These are phyloP conservation scores for Cantharis rufa DNA, from an alignment of 2,888 invertebrate genomes.

Conservation along the genomic window DNA sequence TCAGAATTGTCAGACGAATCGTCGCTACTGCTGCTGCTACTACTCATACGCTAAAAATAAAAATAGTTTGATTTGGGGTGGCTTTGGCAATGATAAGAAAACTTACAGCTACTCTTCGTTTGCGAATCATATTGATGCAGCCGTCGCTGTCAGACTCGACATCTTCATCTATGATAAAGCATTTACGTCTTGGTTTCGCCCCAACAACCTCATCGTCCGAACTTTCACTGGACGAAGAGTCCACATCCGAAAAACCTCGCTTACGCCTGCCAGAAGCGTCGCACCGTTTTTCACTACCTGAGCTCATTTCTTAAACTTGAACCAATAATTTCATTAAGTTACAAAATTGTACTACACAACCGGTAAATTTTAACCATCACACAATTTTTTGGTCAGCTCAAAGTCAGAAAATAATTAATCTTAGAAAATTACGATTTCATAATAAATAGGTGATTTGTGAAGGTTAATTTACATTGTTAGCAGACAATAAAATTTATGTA, in stretches of 20 bases:
- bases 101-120: conserved; percentile 57
- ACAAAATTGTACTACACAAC: not conserved
- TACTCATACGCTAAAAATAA: not conserved
- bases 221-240: conserved; percentile 39
- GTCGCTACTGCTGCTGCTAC: conserved; percentile 61
- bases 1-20: conserved; percentile 55
- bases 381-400: not conserved
- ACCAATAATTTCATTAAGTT: not conserved
- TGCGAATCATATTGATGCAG: conserved; percentile 53
- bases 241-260: conserved; percentile 38
- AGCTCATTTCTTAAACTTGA: conserved; percentile 14
- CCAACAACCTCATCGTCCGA: conserved; percentile 31
- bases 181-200: conserved; percentile 27
- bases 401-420: not conserved
- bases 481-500: not conserved
- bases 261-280: conserved; percentile 42
- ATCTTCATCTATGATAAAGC: conserved; percentile 35
- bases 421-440: not conserved
- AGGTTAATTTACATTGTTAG: not conserved
- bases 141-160: conserved; percentile 57
- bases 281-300: not conserved
- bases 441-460: not conserved
- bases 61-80: not conserved
- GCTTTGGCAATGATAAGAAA: conserved; percentile 24
- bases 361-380: not conserved